Percentiles rank a stretch among this genome's conserved stretches.
Evolutionary conservation across 2,113 vertebrate genomes (phyloP).

Genomic region (Peromyscus leucopus): DNA sequence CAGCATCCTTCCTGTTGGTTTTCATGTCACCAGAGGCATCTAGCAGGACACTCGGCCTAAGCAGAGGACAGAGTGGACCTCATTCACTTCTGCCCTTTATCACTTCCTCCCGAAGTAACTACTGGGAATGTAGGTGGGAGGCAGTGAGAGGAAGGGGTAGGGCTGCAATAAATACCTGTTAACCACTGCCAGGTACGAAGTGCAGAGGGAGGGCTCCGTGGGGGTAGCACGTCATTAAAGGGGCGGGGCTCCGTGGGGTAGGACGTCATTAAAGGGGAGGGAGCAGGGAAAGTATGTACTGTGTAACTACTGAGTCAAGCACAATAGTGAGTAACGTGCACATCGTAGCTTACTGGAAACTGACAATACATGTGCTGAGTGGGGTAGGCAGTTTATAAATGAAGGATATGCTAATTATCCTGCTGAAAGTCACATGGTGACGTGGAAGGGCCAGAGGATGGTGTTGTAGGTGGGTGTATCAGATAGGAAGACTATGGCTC

Average conservation of each 20-base stretch:
- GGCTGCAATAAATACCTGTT: background rate
- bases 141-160: background rate
- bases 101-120: background rate
- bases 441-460: background rate
- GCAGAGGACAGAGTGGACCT: background rate
- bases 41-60: background rate
- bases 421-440: background rate
- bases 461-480: background rate
- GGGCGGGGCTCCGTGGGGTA: background rate
- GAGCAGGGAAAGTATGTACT: background rate
- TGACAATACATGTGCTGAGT: background rate
- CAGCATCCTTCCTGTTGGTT: background rate
- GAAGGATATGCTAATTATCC: background rate
- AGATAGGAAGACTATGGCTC: background rate
- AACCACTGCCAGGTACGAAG: background rate
- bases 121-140: background rate
- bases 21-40: background rate
- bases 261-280: background rate
- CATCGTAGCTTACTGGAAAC: background rate
- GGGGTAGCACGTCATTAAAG: background rate
- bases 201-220: background rate
- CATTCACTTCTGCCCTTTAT: background rate
- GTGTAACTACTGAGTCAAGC: slow-evolving; percentile 32
- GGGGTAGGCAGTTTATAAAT: background rate
- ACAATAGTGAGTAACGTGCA: background rate